phyloP scores from a whole-genome alignment of 2,113 vertebrate genomes.

The Ranitomeya imitator region DNA sequence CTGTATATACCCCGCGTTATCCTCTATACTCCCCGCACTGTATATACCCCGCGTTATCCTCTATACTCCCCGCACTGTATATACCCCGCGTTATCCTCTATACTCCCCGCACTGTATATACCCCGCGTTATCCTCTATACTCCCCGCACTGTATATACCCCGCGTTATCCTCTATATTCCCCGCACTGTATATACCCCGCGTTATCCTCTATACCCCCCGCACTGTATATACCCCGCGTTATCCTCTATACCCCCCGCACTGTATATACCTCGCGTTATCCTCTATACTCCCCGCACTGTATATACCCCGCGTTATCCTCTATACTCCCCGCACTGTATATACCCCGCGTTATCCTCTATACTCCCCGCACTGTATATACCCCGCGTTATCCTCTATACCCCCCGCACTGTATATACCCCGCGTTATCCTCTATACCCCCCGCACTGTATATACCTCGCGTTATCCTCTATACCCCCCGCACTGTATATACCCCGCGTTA shows the following conservation, averaged over 20 bases:
- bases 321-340: no score
- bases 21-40: no score
- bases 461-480: not conserved
- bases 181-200: not conserved
- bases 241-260: no score
- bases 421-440: not conserved
- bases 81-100: not conserved
- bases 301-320: no score
- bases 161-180: not conserved
- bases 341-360: no score
- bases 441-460: not conserved
- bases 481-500: not conserved
- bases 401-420: not conserved
- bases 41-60: no score
- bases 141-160: not conserved
- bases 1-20: no score
- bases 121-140: not conserved
- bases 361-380: no score
- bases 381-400: no score
- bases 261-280: no score
- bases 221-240: not conserved
- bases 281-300: no score
- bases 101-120: not conserved
- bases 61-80: not conserved
- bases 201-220: not conserved